phyloP scores from a whole-genome alignment of 2,113 vertebrate genomes.

The Labeo catla region DNA sequence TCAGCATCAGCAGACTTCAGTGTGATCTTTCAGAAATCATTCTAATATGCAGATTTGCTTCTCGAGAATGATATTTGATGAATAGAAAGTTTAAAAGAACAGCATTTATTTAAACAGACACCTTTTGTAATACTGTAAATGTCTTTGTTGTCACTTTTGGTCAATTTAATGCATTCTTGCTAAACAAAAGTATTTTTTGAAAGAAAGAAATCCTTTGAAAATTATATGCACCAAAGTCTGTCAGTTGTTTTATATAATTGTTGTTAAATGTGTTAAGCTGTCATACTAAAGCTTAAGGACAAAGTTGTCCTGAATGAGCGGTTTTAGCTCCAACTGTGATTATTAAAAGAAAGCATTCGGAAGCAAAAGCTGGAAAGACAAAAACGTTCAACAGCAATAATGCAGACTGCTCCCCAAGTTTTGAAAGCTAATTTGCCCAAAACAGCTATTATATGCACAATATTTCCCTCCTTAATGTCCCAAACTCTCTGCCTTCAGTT shows the following conservation, averaged over 20 bases:
- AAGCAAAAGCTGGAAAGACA: not conserved
- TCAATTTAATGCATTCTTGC: not conserved
- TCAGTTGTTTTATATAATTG: not conserved
- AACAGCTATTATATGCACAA: conserved; percentile 29
- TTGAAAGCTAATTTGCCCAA: conserved; percentile 48
- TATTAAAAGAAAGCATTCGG: conserved; percentile 37
- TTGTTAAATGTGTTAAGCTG: not conserved
- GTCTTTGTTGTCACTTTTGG: not conserved
- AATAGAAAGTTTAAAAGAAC: not conserved
- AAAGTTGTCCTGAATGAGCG: conserved; percentile 11
- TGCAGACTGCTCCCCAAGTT: conserved; percentile 29
- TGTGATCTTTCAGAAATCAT: not conserved
- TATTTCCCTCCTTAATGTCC: conserved; percentile 27
- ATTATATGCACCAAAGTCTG: not conserved
- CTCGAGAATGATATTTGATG: not conserved
- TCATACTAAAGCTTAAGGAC: not conserved
- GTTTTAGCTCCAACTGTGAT: conserved; percentile 31
- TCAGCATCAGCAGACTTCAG: not conserved
- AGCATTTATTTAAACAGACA: not conserved
- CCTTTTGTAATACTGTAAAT: not conserved
- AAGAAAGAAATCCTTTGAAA: no score
- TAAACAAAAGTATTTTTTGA: not conserved
- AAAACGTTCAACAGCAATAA: not conserved
- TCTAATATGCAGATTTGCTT: not conserved
- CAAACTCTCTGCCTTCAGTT: not conserved